phyloP scores from a whole-genome alignment of 2,113 vertebrate species.

The Dunckerocampus dactyliophorus region DNA sequence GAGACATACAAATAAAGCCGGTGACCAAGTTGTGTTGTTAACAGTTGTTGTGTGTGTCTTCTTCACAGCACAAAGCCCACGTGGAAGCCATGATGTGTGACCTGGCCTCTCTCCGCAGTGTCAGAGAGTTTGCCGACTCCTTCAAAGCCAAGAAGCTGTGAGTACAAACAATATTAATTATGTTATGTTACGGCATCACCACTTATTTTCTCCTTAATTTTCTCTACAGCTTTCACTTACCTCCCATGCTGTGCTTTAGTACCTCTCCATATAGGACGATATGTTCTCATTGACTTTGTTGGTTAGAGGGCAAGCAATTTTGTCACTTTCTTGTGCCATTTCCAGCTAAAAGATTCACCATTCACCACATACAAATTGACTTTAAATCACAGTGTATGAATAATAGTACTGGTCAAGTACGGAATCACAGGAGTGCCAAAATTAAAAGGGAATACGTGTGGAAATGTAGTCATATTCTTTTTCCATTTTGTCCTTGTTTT shows the following conservation, averaged over 20 bases:
- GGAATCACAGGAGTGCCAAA: too few species aligned
- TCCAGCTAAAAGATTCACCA: too few species aligned
- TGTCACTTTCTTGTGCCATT: too few species aligned
- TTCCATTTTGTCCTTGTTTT: too few species aligned
- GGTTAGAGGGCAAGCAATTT: too few species aligned
- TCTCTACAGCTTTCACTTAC: neutral
- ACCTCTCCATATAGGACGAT: neutral
- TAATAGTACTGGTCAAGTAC: too few species aligned
- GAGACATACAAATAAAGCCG: too few species aligned
- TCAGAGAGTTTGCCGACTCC: slow-evolving; percentile 84
- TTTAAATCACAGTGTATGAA: too few species aligned
- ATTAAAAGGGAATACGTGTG: too few species aligned
- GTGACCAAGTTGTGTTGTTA: neutral
- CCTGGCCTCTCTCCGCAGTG: slow-evolving; percentile 84
- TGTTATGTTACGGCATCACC: neutral
- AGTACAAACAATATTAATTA: slow-evolving; percentile 63
- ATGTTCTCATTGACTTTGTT: neutral
- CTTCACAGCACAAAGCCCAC: slow-evolving; percentile 87
- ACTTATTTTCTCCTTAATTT: neutral
- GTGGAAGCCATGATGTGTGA: slow-evolving; percentile 93
- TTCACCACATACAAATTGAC: too few species aligned
- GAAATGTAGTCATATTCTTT: too few species aligned
- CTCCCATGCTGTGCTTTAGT: neutral
- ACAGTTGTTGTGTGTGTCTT: slow-evolving; percentile 20
- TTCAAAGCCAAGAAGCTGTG: slow-evolving; percentile 93